A percentile compares a stretch with the other conserved stretches of the same genome.
Conservation (phyloP, 2,113 vertebrate genomes). For the Heteronetta atricapilla region DNA sequence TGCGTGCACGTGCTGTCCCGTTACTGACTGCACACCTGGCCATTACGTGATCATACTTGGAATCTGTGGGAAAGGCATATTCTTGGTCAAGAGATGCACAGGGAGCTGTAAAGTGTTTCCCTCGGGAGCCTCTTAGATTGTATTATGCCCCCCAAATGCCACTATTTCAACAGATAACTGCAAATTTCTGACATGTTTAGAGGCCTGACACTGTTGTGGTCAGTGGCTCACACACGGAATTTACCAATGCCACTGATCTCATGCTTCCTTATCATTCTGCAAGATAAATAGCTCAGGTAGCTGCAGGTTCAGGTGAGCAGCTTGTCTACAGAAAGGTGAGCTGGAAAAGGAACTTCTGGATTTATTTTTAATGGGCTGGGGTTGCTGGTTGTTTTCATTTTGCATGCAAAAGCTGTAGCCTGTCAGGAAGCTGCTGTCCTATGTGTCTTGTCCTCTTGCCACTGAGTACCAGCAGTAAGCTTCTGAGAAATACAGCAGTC, state of each 20-base stretch:
- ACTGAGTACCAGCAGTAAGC: background rate
- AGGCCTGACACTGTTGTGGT: background rate
- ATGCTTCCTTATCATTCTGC: background rate
- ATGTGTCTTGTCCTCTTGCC: background rate
- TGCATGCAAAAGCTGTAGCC: background rate
- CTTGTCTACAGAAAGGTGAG: background rate
- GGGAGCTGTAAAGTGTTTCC: background rate
- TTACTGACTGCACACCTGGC: background rate
- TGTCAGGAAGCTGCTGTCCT: background rate
- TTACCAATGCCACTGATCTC: background rate
- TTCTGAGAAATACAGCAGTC: background rate
- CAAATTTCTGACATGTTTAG: background rate
- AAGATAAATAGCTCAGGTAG: background rate
- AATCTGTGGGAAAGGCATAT: background rate
- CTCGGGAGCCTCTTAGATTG: background rate
- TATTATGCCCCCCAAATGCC: background rate
- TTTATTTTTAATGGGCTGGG: background rate
- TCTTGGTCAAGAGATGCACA: background rate
- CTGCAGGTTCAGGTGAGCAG: background rate
- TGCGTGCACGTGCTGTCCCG: background rate
- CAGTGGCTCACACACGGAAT: background rate
- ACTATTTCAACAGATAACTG: background rate
- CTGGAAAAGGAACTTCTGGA: background rate
- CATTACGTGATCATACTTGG: rapidly evolving
- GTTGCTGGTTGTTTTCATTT: background rate